These are phyloP conservation scores for Vulpes ferrilata DNA, from an alignment of 2,113 vertebrate species.

Conservation along the genomic window DNA sequence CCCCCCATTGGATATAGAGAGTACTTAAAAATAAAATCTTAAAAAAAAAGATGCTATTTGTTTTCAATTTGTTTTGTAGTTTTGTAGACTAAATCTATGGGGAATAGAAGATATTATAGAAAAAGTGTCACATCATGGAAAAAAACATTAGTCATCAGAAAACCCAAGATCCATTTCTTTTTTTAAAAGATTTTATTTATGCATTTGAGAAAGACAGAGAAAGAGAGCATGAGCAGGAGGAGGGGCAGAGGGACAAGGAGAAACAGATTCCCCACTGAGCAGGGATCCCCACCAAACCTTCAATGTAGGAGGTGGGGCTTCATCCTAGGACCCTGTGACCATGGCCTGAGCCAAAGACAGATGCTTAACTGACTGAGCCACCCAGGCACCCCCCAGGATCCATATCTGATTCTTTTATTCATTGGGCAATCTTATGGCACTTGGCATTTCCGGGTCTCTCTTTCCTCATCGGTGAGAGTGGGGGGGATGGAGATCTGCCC, in stretches of 20 bases:
- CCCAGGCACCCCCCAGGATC: not conserved
- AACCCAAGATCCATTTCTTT: not conserved
- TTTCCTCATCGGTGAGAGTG: not conserved
- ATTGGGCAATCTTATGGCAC: not conserved
- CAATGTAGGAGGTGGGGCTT: no score
- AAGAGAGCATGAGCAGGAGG: no score
- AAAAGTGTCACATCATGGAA: not conserved
- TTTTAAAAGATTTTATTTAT: no score
- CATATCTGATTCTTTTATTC: conserved; percentile 13
- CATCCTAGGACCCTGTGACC: no score
- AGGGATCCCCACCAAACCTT: no score
- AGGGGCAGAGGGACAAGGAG: no score
- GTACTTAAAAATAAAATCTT: not conserved
- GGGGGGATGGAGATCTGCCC: not conserved
- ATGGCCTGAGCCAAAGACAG: no score
- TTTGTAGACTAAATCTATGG: not conserved
- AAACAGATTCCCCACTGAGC: no score
- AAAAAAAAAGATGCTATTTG: not conserved
- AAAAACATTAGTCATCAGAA: not conserved
- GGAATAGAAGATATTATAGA: not conserved
- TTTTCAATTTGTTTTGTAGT: conserved; percentile 10
- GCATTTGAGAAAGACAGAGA: no score
- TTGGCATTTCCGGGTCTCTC: conserved; percentile 3
- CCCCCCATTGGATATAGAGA: not conserved
- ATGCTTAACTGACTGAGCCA: no score